These are phyloP conservation scores for Chymomyza fuscimana DNA, from an alignment of 2,888 invertebrate species.

Conservation along the genomic window DNA sequence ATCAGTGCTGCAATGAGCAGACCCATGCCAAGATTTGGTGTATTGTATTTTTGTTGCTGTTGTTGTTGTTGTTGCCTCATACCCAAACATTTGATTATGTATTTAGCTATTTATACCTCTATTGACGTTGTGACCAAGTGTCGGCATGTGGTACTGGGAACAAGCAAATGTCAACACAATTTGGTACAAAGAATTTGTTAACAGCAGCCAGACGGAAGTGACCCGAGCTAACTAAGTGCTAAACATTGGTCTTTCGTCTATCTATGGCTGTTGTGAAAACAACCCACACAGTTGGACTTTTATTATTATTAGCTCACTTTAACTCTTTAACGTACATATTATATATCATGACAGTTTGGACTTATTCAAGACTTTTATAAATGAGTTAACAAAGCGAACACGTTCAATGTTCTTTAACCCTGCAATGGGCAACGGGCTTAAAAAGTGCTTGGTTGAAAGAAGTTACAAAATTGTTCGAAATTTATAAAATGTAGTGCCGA, in stretches of 20 bases:
- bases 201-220: background rate
- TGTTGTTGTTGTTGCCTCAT: background rate
- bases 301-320: background rate
- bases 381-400: background rate
- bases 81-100: background rate
- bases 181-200: constrained; percentile 1
- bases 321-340: background rate
- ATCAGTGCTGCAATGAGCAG: constrained; percentile 42
- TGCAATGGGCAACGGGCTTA: background rate
- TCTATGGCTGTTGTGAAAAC: background rate
- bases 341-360: too few species aligned
- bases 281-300: background rate
- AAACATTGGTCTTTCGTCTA: background rate
- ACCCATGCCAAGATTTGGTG: constrained; percentile 57
- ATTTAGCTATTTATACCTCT: background rate
- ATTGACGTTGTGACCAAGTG: background rate
- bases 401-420: too few species aligned
- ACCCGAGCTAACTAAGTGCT: background rate
- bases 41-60: constrained; percentile 5
- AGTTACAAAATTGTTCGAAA: too few species aligned
- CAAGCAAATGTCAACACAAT: background rate
- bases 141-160: constrained; percentile 21
- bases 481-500: too few species aligned
- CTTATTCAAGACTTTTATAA: background rate
- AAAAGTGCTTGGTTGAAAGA: background rate